A percentile compares a stretch with the other conserved stretches of the same genome.
phyloP scores from a whole-genome alignment of 2,888 invertebrate genomes.

The Watsonalla cultraria region DNA sequence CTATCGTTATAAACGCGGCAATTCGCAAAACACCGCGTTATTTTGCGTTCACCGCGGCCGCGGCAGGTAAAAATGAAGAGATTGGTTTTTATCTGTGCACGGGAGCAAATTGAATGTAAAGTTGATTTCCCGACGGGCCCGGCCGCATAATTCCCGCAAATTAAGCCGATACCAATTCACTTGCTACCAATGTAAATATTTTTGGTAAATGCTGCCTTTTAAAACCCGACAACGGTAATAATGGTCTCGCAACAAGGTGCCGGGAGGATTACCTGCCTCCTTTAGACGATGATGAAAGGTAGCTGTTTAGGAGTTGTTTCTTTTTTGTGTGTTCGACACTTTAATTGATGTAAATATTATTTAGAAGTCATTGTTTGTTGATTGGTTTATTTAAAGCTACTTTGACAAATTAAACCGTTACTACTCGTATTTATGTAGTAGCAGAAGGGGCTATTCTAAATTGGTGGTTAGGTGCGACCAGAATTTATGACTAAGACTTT shows the following conservation, averaged over 20 bases:
- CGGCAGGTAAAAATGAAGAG: constrained; percentile 57
- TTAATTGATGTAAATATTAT: constrained; percentile 10
- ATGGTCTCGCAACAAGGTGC: not conserved
- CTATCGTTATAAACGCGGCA: not conserved
- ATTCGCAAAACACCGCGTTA: not conserved
- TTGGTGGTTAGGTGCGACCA: no score
- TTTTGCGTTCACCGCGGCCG: constrained; percentile 2
- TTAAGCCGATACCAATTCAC: constrained; percentile 70
- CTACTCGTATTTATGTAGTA: no score
- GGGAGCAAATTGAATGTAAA: constrained; percentile 73
- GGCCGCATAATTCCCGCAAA: constrained; percentile 68
- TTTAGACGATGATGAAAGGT: constrained; percentile 2
- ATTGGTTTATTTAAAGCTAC: no score
- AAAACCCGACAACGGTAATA: constrained; percentile 17
- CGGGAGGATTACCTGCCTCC: not conserved
- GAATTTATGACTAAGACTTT: no score
- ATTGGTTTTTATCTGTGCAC: constrained; percentile 73
- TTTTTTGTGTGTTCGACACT: constrained; percentile 10
- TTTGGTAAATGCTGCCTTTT: constrained; percentile 64
- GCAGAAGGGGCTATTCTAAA: no score
- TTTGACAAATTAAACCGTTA: no score
- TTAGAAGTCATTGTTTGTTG: no score
- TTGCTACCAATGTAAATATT: constrained; percentile 73
- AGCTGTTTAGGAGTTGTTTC: constrained; percentile 3
- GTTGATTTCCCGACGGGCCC: constrained; percentile 73